Percentiles rank a stretch among this genome's conserved stretches.
Evolutionary conservation across 2,113 vertebrate genomes (phyloP).

Genomic region (Apeltes quadracus): DNA sequence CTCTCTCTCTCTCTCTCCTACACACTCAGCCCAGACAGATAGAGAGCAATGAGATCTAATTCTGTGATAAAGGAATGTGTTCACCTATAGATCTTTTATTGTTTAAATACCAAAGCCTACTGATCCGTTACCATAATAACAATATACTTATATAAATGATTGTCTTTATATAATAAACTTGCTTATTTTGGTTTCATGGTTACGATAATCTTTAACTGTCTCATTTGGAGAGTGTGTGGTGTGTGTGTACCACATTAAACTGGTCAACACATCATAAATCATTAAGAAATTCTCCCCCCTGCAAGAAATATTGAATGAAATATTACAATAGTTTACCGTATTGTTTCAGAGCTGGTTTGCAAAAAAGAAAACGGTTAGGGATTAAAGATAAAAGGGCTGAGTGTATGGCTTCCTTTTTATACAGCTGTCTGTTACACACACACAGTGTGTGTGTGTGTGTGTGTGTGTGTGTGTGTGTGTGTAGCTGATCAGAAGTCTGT

Average conservation of each 20-base stretch:
- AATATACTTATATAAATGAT: not conserved
- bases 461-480: slow-evolving; percentile 19
- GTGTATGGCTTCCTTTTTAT: not conserved
- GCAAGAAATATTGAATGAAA: not conserved
- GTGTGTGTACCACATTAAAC: not conserved
- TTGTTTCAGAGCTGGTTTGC: not conserved
- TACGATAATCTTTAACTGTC: accelerated
- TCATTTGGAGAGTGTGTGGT: accelerated
- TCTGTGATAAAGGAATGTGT: slow-evolving; percentile 5
- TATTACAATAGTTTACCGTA: not conserved
- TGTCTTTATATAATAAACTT: not conserved
- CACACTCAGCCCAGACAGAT: slow-evolving; percentile 24
- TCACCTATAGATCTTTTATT: not conserved
- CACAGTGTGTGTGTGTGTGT: not conserved
- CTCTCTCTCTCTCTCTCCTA: slow-evolving; percentile 54
- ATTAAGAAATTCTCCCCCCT: not conserved
- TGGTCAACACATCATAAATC: not conserved
- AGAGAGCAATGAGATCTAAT: slow-evolving; percentile 35
- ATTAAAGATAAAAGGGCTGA: slow-evolving; percentile 1
- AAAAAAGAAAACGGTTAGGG: slow-evolving; percentile 18
- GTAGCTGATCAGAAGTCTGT: slow-evolving; percentile 55
- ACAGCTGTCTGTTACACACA: slow-evolving; percentile 5
- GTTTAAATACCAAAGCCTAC: not conserved
- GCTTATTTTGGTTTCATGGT: not conserved
- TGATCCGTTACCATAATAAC: not conserved